phyloP scores from a whole-genome alignment of 1,140 invertebrate genomes.

The Atta cephalotes region DNA sequence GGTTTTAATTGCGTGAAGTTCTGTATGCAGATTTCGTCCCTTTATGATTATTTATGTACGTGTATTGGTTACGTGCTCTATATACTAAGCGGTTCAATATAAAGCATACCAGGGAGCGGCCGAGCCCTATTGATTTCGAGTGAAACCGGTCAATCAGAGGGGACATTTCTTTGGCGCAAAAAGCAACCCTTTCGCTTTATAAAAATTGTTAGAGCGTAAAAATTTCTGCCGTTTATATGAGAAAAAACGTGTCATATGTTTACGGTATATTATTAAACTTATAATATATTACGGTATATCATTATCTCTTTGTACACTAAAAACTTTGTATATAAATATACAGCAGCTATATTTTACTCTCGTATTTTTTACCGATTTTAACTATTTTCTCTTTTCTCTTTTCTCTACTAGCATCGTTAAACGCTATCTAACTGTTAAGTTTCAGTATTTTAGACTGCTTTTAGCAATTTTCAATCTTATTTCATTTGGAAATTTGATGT shows the following conservation, averaged over 20 bases:
- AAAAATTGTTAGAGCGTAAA: slow-evolving; percentile 29
- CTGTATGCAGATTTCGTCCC: background rate
- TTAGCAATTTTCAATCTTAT: slow-evolving; percentile 21
- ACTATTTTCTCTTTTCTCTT: background rate
- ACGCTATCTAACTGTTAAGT: background rate
- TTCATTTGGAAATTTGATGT: slow-evolving; percentile 3
- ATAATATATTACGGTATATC: slow-evolving; percentile 19
- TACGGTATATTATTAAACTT: background rate
- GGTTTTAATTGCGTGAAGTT: too few species aligned
- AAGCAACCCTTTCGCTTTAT: slow-evolving; percentile 51
- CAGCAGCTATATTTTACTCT: background rate
- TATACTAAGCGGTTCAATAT: slow-evolving; percentile 65
- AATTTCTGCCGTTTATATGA: slow-evolving; percentile 2
- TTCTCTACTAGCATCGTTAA: background rate
- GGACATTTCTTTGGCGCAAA: slow-evolving; percentile 67
- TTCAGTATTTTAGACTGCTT: background rate
- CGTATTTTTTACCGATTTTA: background rate
- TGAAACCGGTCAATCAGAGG: slow-evolving; percentile 70
- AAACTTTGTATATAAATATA: slow-evolving; percentile 11
- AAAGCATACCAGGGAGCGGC: slow-evolving; percentile 63
- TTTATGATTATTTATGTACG: slow-evolving; percentile 66
- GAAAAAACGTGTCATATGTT: slow-evolving; percentile 15
- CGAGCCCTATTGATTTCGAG: slow-evolving; percentile 70
- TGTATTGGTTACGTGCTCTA: slow-evolving; percentile 65
- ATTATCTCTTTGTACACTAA: background rate